Base-by-base conservation (phyloP, 92 coral and sea anemone species). In the Siderastrea siderea region DNA sequence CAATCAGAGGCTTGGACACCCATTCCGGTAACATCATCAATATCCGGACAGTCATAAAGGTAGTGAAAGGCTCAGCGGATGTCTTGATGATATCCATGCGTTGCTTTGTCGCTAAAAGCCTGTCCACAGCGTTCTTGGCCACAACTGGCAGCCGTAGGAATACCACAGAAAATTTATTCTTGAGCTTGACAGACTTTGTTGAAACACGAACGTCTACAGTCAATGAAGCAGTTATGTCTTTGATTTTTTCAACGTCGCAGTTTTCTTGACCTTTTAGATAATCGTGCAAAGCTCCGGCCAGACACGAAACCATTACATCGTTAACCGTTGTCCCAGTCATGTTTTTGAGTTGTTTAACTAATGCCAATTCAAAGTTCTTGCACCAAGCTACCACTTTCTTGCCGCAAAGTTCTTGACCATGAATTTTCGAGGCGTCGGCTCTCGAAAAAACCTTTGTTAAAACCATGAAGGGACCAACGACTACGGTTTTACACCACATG, bases 151-250 rank as follows among this genome's bases (percentile, higher is more conserved):
- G 94, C 73, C 96, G 88, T 55, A 96, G 92, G 71, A 95, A 98
- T 53, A 98, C 99, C 77, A 98, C 58, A 17, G 99, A 96, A 85
- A 98, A 95, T 65, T 98, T 92, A 73, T 98, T 98, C 52, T 87
- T 82, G 50, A 94, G 96, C 74, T 95, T 92, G 47, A 95, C 75
- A 5, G 98, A 98, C 11, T 94, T 87, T 71, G 91, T 72, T 15
- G 93, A 86, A 16, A 96, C 91, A 73, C 99, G 94, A 68, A 95
- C 93, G 82, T 98, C 98, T 4, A 98, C 98, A 1, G 99, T 98
- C 47, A 98, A 96, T 43, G 98, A 95, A 2, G 98, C 99, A 96
- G 94, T 92, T 96, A 98, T 96, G 84, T 98, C 99, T 45, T 92
- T 94, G 1, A 93, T 89, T 51, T 82, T 89, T 46, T 63, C 61